phyloP scores from a whole-genome alignment of 2,888 invertebrate genomes.

The Frankliniella intonsa region DNA sequence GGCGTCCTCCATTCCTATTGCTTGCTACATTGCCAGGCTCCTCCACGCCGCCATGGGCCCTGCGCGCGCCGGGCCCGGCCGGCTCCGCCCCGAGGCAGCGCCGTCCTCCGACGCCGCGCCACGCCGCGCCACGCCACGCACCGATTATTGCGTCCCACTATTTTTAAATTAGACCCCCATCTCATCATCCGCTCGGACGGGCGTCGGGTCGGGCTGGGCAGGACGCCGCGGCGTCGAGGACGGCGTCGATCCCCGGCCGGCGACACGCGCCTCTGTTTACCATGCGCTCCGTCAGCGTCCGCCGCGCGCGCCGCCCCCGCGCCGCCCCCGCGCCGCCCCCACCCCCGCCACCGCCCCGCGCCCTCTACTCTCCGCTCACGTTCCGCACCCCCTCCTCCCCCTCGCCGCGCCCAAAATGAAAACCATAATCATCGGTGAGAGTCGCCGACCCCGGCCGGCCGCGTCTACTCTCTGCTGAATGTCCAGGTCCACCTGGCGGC shows the following conservation, averaged over 20 bases:
- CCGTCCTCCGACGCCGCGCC: not conserved
- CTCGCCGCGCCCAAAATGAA: too few species aligned
- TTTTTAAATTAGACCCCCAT: conserved; percentile 15
- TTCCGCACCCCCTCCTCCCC: too few species aligned
- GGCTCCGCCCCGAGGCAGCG: not conserved
- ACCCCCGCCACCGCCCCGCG: too few species aligned
- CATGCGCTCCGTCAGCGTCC: not conserved
- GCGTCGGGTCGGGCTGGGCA: not conserved
- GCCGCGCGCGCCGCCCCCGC: not conserved
- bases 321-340: not conserved
- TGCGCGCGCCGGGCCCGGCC: not conserved
- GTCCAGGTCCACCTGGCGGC: too few species aligned
- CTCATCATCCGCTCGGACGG: not conserved
- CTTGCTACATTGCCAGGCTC: too few species aligned
- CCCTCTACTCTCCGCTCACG: too few species aligned
- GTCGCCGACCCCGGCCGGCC: too few species aligned
- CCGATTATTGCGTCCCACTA: conserved; percentile 17
- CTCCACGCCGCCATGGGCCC: not conserved
- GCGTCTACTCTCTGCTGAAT: too few species aligned
- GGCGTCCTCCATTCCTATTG: too few species aligned
- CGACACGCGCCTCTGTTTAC: conserved; percentile 10
- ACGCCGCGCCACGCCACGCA: not conserved
- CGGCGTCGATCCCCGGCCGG: not conserved
- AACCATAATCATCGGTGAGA: too few species aligned
- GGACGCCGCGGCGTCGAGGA: not conserved